These are phyloP conservation scores for Raphicerus campestris DNA, from an alignment of 2,113 vertebrate species.

Conservation along the genomic window DNA sequence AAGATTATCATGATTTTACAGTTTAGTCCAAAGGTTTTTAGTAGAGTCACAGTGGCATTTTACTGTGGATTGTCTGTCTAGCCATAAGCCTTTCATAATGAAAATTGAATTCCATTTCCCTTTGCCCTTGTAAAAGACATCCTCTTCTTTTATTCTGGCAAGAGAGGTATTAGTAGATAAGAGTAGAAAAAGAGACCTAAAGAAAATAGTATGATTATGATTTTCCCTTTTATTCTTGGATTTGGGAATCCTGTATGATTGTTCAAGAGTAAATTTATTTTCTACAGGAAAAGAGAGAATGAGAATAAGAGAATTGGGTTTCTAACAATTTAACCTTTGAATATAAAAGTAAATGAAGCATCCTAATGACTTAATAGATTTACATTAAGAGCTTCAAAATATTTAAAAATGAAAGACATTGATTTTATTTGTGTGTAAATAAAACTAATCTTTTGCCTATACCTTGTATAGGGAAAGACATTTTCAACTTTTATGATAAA, in stretches of 20 bases:
- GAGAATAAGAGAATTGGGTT: background rate
- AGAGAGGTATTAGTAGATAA: background rate
- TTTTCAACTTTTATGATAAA: background rate
- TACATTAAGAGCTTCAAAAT: background rate
- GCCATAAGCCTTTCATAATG: constrained; percentile 63
- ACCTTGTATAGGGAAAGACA: background rate
- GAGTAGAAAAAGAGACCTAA: background rate
- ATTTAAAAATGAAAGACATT: background rate
- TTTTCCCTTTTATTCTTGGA: background rate
- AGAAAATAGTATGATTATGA: background rate
- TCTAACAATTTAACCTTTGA: background rate
- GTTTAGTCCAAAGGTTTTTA: constrained; percentile 76
- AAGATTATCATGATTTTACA: constrained; percentile 78
- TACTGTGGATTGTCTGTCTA: constrained; percentile 82
- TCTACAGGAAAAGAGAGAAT: background rate
- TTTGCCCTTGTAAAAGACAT: constrained; percentile 25
- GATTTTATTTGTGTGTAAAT: background rate
- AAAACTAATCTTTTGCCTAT: background rate
- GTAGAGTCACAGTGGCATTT: constrained; percentile 74
- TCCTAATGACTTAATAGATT: background rate
- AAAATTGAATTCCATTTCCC: constrained; percentile 51
- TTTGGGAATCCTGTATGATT: background rate
- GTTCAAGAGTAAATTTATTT: background rate
- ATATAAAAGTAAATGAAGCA: background rate
- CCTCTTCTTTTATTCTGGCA: background rate